Evolutionary conservation across 2,888 invertebrate species (phyloP).

Genomic region (Bembecia ichneumoniformis): DNA sequence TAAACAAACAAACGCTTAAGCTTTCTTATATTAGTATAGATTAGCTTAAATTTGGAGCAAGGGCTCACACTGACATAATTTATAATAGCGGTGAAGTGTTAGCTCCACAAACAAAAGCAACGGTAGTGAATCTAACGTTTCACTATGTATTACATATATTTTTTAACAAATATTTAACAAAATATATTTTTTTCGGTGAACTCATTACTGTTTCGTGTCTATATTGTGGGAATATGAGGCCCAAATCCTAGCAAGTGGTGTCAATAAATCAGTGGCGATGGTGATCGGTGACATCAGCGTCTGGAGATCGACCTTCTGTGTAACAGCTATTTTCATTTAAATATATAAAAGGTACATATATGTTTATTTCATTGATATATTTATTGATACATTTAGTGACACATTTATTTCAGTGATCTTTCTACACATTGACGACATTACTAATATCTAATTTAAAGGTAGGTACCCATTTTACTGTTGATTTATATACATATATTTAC

Average conservation of each 20-base stretch:
- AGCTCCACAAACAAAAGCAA: background rate
- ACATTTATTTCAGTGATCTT: too few species aligned
- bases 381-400: too few species aligned
- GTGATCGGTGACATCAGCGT: constrained; percentile 64
- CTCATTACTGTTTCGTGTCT: constrained; percentile 8
- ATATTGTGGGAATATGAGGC: constrained; percentile 13
- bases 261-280: constrained; percentile 50
- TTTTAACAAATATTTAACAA: too few species aligned
- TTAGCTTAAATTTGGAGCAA: constrained; percentile 20
- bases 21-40: background rate
- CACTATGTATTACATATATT: too few species aligned
- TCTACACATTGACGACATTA: too few species aligned
- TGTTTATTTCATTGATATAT: background rate
- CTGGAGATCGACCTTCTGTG: constrained; percentile 47
- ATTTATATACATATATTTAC: too few species aligned
- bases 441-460: too few species aligned
- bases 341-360: background rate
- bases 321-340: constrained; percentile 26
- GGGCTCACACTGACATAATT: constrained; percentile 8
- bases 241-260: constrained; percentile 50
- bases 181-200: background rate
- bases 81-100: background rate
- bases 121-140: too few species aligned
- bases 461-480: too few species aligned
- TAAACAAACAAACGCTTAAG: too few species aligned